A percentile compares a stretch with the other conserved stretches of the same genome.
Evolutionary conservation across 2,797 vertebrate species (phyloP).

Genomic region (Craterocephalus amniculus): DNA sequence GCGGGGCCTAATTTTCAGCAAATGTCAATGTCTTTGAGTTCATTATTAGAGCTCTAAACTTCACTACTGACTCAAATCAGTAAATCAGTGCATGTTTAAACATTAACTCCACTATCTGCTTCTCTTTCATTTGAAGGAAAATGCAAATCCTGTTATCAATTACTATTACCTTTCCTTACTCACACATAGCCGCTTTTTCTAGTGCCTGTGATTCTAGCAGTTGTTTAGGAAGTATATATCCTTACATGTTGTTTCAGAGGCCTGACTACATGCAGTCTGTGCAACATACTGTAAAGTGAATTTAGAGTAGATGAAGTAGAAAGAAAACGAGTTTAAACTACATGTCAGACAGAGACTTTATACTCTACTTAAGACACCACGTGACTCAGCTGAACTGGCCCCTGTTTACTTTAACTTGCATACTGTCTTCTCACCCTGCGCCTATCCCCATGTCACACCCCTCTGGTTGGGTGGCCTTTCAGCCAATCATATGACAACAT

Average conservation of each 20-base stretch:
- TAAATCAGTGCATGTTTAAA: background rate
- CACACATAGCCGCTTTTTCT: too few species aligned
- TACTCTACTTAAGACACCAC: conserved; percentile 29
- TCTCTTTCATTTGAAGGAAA: background rate
- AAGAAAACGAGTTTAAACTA: background rate
- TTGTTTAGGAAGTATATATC: background rate
- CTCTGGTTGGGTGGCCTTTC: conserved; percentile 40
- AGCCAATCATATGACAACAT: conserved; percentile 59
- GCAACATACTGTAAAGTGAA: background rate
- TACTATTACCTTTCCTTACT: too few species aligned
- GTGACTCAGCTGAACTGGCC: conserved; percentile 16
- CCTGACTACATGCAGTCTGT: conserved; percentile 4
- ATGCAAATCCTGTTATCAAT: too few species aligned
- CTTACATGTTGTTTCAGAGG: conserved; percentile 7
- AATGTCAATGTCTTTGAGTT: background rate
- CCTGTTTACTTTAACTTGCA: conserved; percentile 42
- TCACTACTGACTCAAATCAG: too few species aligned
- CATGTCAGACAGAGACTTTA: background rate
- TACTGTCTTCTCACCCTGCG: conserved; percentile 28
- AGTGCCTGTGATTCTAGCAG: too few species aligned
- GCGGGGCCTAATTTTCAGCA: too few species aligned
- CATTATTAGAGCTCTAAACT: background rate
- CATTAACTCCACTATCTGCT: background rate
- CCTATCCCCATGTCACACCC: conserved; percentile 49
- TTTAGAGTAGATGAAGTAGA: conserved; percentile 11